Evolutionary conservation across 1,140 invertebrate species (phyloP), one percentile per base, ranked within the genome.

Genomic region (Mercenaria mercenaria): DNA sequence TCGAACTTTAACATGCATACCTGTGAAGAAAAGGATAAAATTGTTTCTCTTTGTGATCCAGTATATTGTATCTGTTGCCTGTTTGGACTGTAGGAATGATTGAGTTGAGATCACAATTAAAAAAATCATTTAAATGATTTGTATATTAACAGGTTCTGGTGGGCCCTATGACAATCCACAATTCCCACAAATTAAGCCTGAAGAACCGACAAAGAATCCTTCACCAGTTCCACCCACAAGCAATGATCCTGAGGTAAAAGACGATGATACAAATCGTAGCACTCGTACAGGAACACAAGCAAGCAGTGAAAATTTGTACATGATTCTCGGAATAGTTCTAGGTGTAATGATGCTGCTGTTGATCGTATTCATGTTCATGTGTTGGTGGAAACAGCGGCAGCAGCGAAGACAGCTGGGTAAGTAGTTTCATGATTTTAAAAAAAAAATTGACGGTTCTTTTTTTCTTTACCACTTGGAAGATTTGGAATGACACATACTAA

Each of bases 331-430:
- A 0, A 93, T 94, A 37, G 95, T 96, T 0, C 92, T 96, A 0
- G 95, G 95, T 6, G 91, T 94, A 13, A 93, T 96, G 91, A 93
- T 95, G 89, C 61, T 96, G 41, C 41, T 95, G 11, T 91, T 96
- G 20, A 88, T 96, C 23, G 90, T 95, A 0, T 95, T 96, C 90
- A 94, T 96, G 86, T 93, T 94, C 50, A 95, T 96, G 94, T 96
- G 96, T 88, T 93, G 93, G 88, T 94, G 93, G 92, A 96, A 95
- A 90, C 95, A 96, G 82, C 82, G 95, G 34, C 95, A 96, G 84
- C 95, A 95, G 15, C 77, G 93, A 43, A 88, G 91, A n/a, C 90
- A 94, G 92, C 92, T 94, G 91, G 93, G 94, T 95, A 91, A 90
- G 90, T 39, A 72, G 37, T 67, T 92, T 11, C 74, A 47, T 47